Percentiles rank a stretch among this genome's conserved stretches.
Evolutionary conservation across 2,888 invertebrate genomes (phyloP).

Genomic region (Zelleria hepariella): DNA sequence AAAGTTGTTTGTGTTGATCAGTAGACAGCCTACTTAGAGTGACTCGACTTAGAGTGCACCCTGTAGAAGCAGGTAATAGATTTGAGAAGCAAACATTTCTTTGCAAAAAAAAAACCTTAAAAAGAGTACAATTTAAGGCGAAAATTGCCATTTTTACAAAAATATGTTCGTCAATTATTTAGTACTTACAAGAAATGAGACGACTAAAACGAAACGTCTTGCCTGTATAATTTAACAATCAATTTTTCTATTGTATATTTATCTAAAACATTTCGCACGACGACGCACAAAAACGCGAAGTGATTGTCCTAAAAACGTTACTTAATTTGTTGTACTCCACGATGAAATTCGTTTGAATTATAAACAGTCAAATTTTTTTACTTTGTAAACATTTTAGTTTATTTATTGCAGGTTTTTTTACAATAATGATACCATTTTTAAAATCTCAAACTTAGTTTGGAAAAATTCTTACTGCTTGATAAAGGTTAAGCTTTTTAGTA

Average conservation of each 20-base stretch:
- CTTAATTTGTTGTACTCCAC: not conserved
- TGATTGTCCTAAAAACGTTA: not conserved
- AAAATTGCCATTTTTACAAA: not conserved
- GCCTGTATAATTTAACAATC: not conserved
- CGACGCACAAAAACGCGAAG: not conserved
- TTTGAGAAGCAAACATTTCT: not conserved
- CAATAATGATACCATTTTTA: not conserved
- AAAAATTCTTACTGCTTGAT: too few relatives aligned
- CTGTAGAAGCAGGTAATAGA: too few relatives aligned
- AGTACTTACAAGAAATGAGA: too few relatives aligned
- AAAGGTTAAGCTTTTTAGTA: too few relatives aligned
- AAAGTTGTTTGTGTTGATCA: too few relatives aligned
- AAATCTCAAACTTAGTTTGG: too few relatives aligned
- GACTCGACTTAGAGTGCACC: too few relatives aligned
- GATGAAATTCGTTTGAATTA: constrained; percentile 2
- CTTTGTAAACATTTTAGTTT: not conserved
- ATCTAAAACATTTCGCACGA: not conserved
- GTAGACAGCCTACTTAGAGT: too few relatives aligned
- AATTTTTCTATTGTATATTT: not conserved
- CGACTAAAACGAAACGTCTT: too few relatives aligned
- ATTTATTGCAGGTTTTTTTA: not conserved
- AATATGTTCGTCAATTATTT: not conserved
- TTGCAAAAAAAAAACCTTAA: not conserved
- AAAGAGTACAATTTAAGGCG: not conserved
- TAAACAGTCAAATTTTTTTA: not conserved